These are phyloP conservation scores for Fragum fragum DNA, from an alignment of 2,888 invertebrate genomes.

Conservation along the genomic window DNA sequence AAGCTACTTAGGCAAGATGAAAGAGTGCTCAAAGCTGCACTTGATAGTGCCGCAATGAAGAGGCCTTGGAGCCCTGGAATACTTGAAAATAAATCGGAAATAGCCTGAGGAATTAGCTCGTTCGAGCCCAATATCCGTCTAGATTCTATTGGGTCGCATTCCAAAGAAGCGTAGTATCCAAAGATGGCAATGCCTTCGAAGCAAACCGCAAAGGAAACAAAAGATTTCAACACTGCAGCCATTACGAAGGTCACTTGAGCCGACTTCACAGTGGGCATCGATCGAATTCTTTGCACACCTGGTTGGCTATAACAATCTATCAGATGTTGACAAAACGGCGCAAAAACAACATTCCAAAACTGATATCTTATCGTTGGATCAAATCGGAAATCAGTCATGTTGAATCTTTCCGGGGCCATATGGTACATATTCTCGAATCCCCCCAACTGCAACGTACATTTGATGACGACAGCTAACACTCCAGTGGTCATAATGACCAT, in stretches of 20 bases:
- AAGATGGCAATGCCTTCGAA: constrained; percentile 41
- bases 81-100: constrained; percentile 47
- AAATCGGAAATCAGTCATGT: constrained; percentile 25
- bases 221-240: constrained; percentile 19
- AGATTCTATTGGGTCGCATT: constrained; percentile 53
- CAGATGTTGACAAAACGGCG: constrained; percentile 19
- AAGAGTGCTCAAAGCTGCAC: constrained; percentile 53
- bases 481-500: constrained; percentile 45
- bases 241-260: constrained; percentile 30
- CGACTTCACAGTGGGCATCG: constrained; percentile 20
- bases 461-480: constrained; percentile 32
- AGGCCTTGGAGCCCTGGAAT: constrained; percentile 53
- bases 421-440: constrained; percentile 8
- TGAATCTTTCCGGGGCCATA: constrained; percentile 21
- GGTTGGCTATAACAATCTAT: constrained; percentile 25
- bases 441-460: constrained; percentile 30
- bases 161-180: constrained; percentile 37
- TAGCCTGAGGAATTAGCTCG: constrained; percentile 46
- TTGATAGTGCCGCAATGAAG: constrained; percentile 52
- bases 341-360: constrained; percentile 36
- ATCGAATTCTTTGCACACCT: constrained; percentile 40
- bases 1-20: constrained; percentile 56
- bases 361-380: constrained; percentile 41
- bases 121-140: constrained; percentile 44
- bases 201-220: constrained; percentile 17